phyloP scores from a whole-genome alignment of 2,797 vertebrate genomes.

The Diceros bicornis region DNA sequence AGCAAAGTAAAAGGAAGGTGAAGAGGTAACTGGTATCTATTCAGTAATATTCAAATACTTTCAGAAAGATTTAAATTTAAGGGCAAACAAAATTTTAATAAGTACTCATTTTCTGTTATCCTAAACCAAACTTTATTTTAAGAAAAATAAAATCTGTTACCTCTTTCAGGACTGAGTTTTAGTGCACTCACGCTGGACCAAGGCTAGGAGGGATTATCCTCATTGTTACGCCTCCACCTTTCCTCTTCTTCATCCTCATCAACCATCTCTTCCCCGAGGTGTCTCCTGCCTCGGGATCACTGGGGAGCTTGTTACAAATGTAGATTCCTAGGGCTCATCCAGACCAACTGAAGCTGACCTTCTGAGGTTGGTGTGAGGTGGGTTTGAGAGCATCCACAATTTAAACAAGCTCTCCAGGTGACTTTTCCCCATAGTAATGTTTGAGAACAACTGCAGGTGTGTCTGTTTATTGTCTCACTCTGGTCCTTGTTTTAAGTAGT shows the following conservation, averaged over 20 bases:
- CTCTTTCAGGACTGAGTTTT: not conserved
- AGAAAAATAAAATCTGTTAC: conserved; percentile 41
- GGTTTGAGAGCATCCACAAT: conserved; percentile 47
- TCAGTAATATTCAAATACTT: not conserved
- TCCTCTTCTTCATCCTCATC: not conserved
- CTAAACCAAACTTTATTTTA: conserved; percentile 24
- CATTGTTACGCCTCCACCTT: not conserved
- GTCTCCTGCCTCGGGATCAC: not conserved
- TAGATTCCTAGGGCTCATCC: not conserved
- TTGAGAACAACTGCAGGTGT: conserved; percentile 62
- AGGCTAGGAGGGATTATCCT: not conserved
- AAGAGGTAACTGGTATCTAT: not conserved
- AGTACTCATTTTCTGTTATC: conserved; percentile 33
- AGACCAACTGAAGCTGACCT: not conserved
- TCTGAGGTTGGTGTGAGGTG: not conserved
- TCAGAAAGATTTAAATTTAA: conserved; percentile 39
- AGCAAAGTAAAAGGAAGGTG: not conserved
- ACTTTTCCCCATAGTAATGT: conserved; percentile 64
- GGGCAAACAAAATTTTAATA: conserved; percentile 20
- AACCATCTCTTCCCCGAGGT: not conserved
- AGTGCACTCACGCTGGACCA: not conserved
- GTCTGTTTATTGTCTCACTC: conserved; percentile 64
- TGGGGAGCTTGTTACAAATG: not conserved
- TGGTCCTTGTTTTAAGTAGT: conserved; percentile 55
- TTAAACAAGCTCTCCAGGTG: conserved; percentile 60